Percentiles rank a stretch among this genome's conserved stretches.
phyloP scores from a whole-genome alignment of 1,140 invertebrate species.

The Caenorhabditis briggsae region DNA sequence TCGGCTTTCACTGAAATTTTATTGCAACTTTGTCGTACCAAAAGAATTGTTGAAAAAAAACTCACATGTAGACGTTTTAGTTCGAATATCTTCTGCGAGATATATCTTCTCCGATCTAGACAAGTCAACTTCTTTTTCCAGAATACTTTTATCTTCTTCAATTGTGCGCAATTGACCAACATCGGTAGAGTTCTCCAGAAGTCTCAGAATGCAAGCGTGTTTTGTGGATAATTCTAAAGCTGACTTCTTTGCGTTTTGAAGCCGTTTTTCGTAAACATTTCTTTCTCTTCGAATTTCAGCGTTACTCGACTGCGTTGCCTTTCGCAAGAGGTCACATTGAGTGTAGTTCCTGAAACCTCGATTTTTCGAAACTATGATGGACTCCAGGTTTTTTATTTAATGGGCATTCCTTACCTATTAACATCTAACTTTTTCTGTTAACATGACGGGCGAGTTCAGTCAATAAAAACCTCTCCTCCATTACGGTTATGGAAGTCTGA shows the following conservation, averaged over 20 bases:
- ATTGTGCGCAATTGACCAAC: slow-evolving; percentile 3
- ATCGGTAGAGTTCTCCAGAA: slow-evolving; percentile 22
- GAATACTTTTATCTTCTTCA: slow-evolving; percentile 18
- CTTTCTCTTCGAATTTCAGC: background rate
- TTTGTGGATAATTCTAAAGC: background rate
- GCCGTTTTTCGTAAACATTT: background rate
- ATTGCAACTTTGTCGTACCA: background rate
- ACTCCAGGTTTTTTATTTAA: no score
- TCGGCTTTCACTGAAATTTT: slow-evolving; percentile 39
- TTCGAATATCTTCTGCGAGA: slow-evolving; percentile 12
- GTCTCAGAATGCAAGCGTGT: background rate
- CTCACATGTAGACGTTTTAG: slow-evolving; percentile 7
- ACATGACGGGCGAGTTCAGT: background rate
- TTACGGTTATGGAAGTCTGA: background rate
- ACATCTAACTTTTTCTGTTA: slow-evolving; percentile 24
- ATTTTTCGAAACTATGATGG: background rate
- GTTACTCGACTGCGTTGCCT: background rate
- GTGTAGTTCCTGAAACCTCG: slow-evolving; percentile 19
- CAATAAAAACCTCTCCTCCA: background rate
- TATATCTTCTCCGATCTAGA: background rate
- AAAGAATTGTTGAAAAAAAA: background rate
- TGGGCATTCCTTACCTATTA: background rate
- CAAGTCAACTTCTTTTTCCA: background rate
- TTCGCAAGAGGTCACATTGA: slow-evolving; percentile 1
- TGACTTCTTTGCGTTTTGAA: background rate